phyloP scores from a whole-genome alignment of 2,888 invertebrate species.

The Tholera decimalis region DNA sequence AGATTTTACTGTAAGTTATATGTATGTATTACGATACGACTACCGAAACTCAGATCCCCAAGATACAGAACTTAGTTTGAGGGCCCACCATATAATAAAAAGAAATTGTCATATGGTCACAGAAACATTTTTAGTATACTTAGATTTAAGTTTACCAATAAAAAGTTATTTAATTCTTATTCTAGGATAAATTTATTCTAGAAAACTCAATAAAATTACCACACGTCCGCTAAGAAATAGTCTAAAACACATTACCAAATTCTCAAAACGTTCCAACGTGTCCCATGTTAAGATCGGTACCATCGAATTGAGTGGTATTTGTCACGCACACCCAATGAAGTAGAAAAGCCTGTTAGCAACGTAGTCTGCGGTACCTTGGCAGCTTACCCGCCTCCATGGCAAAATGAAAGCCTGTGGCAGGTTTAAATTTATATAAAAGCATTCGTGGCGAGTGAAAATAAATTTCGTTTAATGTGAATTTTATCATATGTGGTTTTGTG shows the following conservation, averaged over 20 bases:
- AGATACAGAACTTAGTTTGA: too few species aligned
- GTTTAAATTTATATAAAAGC: slow-evolving; percentile 49
- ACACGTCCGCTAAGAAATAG: not conserved
- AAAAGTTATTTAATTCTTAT: too few species aligned
- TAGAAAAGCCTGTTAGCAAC: slow-evolving; percentile 59
- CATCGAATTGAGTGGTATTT: slow-evolving; percentile 39
- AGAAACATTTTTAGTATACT: too few species aligned
- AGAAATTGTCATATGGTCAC: too few species aligned
- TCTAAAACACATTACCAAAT: slow-evolving; percentile 7
- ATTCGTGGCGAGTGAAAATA: slow-evolving; percentile 23
- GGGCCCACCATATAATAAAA: too few species aligned
- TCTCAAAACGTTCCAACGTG: slow-evolving; percentile 21
- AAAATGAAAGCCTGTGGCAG: slow-evolving; percentile 42
- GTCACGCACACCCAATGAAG: slow-evolving; percentile 48
- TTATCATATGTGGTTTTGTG: slow-evolving; percentile 2
- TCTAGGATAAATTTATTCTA: too few species aligned
- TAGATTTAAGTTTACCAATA: too few species aligned
- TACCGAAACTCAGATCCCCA: too few species aligned
- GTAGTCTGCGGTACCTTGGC: slow-evolving; percentile 43
- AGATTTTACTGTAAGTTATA: too few species aligned
- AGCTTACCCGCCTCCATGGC: slow-evolving; percentile 37
- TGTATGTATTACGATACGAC: too few species aligned
- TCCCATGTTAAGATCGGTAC: slow-evolving; percentile 16
- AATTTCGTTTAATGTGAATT: slow-evolving; percentile 32
- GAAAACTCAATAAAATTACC: not conserved